Evolutionary conservation across 2,888 invertebrate species (phyloP), one percentile per base, ranked within the genome.

Genomic region (Eupithecia subumbrata): DNA sequence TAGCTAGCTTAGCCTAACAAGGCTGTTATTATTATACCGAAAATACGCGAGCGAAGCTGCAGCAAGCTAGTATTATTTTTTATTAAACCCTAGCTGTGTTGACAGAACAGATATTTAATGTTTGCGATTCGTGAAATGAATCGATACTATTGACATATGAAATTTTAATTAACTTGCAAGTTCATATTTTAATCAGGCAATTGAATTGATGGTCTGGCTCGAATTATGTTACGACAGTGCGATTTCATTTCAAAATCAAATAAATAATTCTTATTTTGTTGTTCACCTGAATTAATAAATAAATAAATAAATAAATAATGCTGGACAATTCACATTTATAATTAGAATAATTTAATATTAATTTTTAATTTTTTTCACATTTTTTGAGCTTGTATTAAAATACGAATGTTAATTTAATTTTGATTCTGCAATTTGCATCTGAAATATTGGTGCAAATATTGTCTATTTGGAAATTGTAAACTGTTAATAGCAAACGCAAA

Each of bases 171-270:
- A 56, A n/a, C 52, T 56, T 22, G 22, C 11, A 56, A 22, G 52
- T 22, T 56, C n/a, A 56, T 56, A 22, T 56, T 56, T 22, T 56
- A 56, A 56, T 22, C 52, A 56, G 52, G 52, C 22, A 52, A 52
- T 52, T n/a, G 52, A 52, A 52, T 52, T 18, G 48, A 8, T 48
- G 45, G 0, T 16, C 45, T 45, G 48, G 18, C 22, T 22, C 52
- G 22, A n/a, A 56, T 22, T 56, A 56, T 22, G 52, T 56, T 11
- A 22, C 11, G 22, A 22, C 11, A n/a, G 16, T 56, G 52, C 52
- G n/a, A 56, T 11, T 56, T 56, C 52, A 56, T 56, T 56, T 22
- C 52, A 22, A 56, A 56, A 56, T 52, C 52, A 52, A n/a, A 52
- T 52, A 52, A 52, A 52, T n/a, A n/a, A n/a, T n/a, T 52, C 8